These are phyloP conservation scores for Helicoverpa zea DNA, from an alignment of 1,140 invertebrate species.

Conservation along the genomic window DNA sequence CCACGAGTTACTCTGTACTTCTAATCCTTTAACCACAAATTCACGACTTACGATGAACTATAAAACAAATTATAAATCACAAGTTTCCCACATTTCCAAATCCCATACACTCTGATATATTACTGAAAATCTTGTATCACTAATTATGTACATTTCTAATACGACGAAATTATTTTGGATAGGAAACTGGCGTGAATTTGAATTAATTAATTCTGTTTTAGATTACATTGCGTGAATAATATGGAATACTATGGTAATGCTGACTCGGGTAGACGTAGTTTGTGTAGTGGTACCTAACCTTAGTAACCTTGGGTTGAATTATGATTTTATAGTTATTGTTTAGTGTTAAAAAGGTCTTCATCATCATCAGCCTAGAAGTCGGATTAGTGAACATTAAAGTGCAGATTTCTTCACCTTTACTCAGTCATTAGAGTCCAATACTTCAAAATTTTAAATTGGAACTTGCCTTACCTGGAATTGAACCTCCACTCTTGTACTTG, in stretches of 20 bases:
- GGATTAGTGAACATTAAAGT: too few relatives aligned
- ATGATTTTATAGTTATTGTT: not conserved
- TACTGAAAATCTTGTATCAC: conserved; percentile 19
- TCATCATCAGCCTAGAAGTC: too few relatives aligned
- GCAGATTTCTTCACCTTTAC: too few relatives aligned
- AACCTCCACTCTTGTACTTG: too few relatives aligned
- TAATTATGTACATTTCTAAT: conserved; percentile 44
- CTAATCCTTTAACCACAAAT: too few relatives aligned
- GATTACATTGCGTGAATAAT: conserved; percentile 47
- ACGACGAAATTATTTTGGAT: conserved; percentile 44
- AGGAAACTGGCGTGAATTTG: conserved; percentile 41
- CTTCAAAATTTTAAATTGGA: too few relatives aligned
- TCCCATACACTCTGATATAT: conserved; percentile 20
- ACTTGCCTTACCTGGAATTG: too few relatives aligned
- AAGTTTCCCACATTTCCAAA: not conserved
- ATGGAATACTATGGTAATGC: conserved; percentile 27
- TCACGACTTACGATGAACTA: not conserved
- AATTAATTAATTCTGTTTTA: conserved; percentile 50
- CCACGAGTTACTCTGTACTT: too few relatives aligned
- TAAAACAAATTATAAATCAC: conserved; percentile 13
- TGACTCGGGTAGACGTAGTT: conserved; percentile 27
- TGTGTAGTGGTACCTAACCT: not conserved
- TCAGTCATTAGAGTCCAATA: too few relatives aligned
- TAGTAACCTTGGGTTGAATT: conserved; percentile 4
- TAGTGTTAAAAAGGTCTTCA: not conserved